Percentiles rank a stretch among this genome's conserved stretches.
Evolutionary conservation across 2,797 vertebrate species (phyloP).

Genomic region (Tolypeutes matacus): DNA sequence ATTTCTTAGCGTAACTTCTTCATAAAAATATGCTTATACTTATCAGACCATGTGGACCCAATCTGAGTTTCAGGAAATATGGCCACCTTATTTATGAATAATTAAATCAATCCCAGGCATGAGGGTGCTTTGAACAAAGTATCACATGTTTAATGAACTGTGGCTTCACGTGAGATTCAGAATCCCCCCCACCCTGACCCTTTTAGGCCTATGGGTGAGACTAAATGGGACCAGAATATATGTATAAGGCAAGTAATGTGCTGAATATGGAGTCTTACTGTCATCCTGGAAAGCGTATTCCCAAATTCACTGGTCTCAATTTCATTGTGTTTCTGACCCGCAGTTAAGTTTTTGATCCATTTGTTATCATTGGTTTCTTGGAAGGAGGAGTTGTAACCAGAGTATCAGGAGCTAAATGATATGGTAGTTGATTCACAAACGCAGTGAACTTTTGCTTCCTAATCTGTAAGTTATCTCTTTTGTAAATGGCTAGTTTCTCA

Average conservation of each 20-base stretch:
- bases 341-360: background rate
- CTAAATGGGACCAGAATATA: background rate
- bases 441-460: conserved; percentile 45
- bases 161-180: background rate
- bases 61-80: conserved; percentile 65
- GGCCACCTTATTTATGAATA: conserved; percentile 53
- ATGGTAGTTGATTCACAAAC: background rate
- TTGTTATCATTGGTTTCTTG: conserved; percentile 2
- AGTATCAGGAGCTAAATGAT: background rate
- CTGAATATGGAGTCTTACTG: background rate
- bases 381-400: background rate
- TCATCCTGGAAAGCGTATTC: background rate
- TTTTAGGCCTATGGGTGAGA: background rate
- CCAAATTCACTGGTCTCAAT: background rate
- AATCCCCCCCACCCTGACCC: background rate
- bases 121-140: conserved; percentile 36
- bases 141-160: background rate
- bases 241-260: background rate
- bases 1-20: conserved; percentile 71
- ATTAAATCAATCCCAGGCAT: conserved; percentile 38
- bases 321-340: background rate
- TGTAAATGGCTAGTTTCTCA: background rate
- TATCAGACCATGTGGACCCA: conserved; percentile 55
- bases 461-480: background rate
- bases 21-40: conserved; percentile 67